These are phyloP conservation scores for Cygnus buccinator DNA, from an alignment of 2,113 vertebrate species.

Conservation along the genomic window DNA sequence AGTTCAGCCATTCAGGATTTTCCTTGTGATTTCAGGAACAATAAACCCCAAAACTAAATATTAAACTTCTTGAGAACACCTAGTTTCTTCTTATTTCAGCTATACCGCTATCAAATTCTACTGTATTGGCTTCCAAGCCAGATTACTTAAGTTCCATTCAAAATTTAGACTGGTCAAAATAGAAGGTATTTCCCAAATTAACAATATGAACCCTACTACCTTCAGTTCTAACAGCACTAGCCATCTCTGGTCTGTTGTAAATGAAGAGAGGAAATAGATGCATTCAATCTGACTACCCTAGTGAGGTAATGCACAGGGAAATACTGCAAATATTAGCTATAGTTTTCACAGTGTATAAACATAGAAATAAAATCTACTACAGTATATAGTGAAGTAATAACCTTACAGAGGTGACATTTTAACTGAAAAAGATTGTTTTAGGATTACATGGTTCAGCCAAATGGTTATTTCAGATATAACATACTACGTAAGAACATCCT, in stretches of 20 bases:
- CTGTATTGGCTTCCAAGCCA: not conserved
- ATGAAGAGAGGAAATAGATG: not conserved
- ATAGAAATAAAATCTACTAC: not conserved
- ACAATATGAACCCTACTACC: not conserved
- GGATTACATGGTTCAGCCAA: not conserved
- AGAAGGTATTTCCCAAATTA: not conserved
- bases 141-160: not conserved
- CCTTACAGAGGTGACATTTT: not conserved
- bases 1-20: not conserved
- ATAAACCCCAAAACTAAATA: not conserved
- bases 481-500: not conserved
- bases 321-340: not conserved
- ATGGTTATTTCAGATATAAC: not conserved
- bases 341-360: not conserved
- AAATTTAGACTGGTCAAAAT: not conserved
- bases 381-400: not conserved
- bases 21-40: not conserved
- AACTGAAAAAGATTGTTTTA: not conserved
- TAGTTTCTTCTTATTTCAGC: not conserved
- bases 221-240: not conserved
- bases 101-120: not conserved
- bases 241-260: not conserved
- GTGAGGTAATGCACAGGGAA: not conserved
- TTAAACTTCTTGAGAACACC: not conserved
- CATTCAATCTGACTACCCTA: not conserved